Conservation (phyloP, 2,888 invertebrate genomes). For the Sesia bembeciformis region DNA sequence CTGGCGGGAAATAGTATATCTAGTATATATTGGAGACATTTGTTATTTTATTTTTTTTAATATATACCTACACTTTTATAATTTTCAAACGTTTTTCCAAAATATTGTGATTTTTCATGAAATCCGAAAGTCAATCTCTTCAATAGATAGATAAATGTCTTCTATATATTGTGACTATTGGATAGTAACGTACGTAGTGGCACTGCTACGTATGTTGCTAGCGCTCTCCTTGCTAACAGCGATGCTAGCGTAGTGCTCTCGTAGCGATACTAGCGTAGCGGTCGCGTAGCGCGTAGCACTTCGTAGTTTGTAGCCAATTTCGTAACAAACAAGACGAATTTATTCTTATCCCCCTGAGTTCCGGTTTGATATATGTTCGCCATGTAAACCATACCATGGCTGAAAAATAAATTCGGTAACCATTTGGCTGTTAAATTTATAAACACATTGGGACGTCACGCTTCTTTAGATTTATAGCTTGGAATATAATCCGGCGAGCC, state of each 20-base stretch:
- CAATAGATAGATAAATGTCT: too few relatives aligned
- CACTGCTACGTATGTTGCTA: too few relatives aligned
- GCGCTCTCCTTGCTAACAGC: conserved; percentile 6
- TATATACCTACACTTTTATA: too few relatives aligned
- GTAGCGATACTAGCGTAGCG: not conserved
- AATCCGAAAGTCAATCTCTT: too few relatives aligned
- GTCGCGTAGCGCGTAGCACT: not conserved
- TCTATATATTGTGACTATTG: too few relatives aligned
- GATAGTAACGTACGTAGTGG: too few relatives aligned
- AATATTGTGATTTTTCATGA: too few relatives aligned
- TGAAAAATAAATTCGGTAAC: not conserved
- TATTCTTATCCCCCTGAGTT: not conserved
- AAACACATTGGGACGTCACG: conserved; percentile 27
- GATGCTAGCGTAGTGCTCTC: too few relatives aligned
- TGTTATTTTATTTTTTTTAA: too few relatives aligned
- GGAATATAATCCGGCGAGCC: conserved; percentile 31
- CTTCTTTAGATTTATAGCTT: conserved; percentile 37
- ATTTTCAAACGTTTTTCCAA: too few relatives aligned
- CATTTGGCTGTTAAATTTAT: conserved; percentile 5
- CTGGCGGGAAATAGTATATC: too few relatives aligned
- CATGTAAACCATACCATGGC: not conserved
- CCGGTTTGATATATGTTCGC: not conserved
- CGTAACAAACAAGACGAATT: not conserved
- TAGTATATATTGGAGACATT: too few relatives aligned
- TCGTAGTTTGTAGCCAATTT: not conserved